Evolutionary conservation across 1,140 invertebrate species (phyloP), one percentile per base, ranked within the genome.

Genomic region (Tetramorium alpestre): DNA sequence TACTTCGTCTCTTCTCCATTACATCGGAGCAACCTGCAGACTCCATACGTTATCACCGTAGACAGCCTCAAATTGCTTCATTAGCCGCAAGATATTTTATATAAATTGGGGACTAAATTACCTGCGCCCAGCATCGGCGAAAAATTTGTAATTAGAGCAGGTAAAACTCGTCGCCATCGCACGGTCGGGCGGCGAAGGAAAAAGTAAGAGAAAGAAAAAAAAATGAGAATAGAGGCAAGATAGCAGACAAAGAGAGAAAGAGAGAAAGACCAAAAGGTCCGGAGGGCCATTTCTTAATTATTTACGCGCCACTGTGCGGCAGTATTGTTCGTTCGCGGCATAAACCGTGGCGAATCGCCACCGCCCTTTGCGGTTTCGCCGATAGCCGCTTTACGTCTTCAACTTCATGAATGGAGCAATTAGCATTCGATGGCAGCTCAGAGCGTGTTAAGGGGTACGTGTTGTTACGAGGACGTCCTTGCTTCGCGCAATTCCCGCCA

Each of bases 51-150:
- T 95, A 95, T 76, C 87, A 87, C 86, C 88, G 90, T 85, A 94
- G 95, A 93, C 94, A 94, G 93, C 93, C 91, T 95, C 94, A 95
- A 95, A 95, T 95, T 95, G 94, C 94, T 95, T 95, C 95, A 95
- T 95, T 95, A 95, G 94, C 94, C 89, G 88, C 89, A 90, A 92
- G 92, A 95, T 95, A 95, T 95, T 95, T 95, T 95, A 94, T 94
- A 95, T 94, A 95, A 95, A 95, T 95, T 95, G 93, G 93, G 88
- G 93, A 93, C 91, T 95, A 94, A 95, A 95, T 95, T 95, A 95
- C 92, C 73, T 41, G 85, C 28, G 47, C 58, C 44, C 70, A 58
- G 85, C 72, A 89, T 90, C 81, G 89, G 88, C 92, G 91, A 93
- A 94, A 94, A 95, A 95, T 94, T 93, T 89, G 91, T 94, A 94